Conservation (phyloP, 2,797 vertebrate species). For the Oreochromis mossambicus region DNA sequence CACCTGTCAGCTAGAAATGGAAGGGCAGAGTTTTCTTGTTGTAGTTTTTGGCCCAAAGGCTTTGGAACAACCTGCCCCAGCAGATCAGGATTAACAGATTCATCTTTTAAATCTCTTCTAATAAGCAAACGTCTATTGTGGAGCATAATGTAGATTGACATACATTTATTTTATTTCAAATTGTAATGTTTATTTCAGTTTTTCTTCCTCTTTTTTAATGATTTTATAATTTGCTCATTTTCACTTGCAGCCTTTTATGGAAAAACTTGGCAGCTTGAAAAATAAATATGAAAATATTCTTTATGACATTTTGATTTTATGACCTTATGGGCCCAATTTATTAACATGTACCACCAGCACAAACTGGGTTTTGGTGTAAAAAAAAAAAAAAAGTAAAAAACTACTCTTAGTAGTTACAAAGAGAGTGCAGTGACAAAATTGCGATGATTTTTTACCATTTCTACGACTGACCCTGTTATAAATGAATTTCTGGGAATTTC, state of each 20-base stretch:
- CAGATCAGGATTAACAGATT: neutral
- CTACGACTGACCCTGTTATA: fast-evolving
- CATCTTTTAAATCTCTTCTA: neutral
- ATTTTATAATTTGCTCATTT: neutral
- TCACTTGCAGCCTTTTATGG: neutral
- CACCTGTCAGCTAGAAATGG: neutral
- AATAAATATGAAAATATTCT: neutral
- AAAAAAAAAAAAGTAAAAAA: neutral
- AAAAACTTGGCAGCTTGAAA: neutral
- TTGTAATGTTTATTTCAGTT: neutral
- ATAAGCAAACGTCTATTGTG: neutral
- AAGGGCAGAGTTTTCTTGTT: neutral
- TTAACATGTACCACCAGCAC: neutral
- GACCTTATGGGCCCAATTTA: neutral
- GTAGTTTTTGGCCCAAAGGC: neutral
- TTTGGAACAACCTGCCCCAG: neutral
- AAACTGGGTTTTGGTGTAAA: neutral
- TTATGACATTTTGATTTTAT: neutral
- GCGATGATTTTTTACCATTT: neutral
- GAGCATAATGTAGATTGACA: neutral
- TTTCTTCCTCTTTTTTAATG: neutral
- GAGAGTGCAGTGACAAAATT: neutral
- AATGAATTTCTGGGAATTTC: neutral
- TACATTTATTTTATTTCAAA: neutral
- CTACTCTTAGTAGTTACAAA: neutral